Base-by-base conservation (phyloP, 2,888 invertebrate species). In the Philereme vetulata region DNA sequence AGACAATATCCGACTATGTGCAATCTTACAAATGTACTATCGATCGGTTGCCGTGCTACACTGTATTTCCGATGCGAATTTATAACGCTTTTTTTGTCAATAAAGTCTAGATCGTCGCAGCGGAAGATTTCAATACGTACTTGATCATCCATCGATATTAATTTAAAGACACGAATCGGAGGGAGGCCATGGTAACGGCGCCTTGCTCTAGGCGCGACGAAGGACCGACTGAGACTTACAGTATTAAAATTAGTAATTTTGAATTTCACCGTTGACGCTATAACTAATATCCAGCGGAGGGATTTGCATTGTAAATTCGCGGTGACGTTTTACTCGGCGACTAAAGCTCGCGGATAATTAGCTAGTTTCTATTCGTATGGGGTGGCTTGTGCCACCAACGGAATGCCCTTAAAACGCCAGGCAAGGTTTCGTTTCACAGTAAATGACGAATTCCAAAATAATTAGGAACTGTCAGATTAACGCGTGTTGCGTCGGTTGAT, bases 291-390 rank as follows among this genome's bases (percentile, higher is more conserved):
- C 89, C 87, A 88, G 84, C 86, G 77, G 51, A 78, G 79, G 86
- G 81, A 92, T 92, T 92, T 91, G 92, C 90, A 92, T 88, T 92
- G 92, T 90, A 92, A 91, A 91, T 92, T 90, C 72, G 84, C 76
- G 80, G 84, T 89, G 88, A 88, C 90, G 86, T 87, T 86, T 55
- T 78, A 82, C 81, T 76, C 80, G 80, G 80, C 80, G 75, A 82
- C 80, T 85, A 86, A 92, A 91, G 92, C 90, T 90, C 84, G 86
- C 64, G 84, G 83, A 86, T 92, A 92, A 92, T 91, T 91, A 91
- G 90, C 90, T 85, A 88, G 85, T 92, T 91, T 86, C 88, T 90
- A 92, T 91, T 90, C 90, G 84, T 76, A 76, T 71, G 77, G 85
- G 84, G 83, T 80, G 68, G 77, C 71, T 74, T 67, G 75, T 72